Base-by-base conservation (phyloP, 2,113 vertebrate genomes). In the Antechinus flavipes region DNA sequence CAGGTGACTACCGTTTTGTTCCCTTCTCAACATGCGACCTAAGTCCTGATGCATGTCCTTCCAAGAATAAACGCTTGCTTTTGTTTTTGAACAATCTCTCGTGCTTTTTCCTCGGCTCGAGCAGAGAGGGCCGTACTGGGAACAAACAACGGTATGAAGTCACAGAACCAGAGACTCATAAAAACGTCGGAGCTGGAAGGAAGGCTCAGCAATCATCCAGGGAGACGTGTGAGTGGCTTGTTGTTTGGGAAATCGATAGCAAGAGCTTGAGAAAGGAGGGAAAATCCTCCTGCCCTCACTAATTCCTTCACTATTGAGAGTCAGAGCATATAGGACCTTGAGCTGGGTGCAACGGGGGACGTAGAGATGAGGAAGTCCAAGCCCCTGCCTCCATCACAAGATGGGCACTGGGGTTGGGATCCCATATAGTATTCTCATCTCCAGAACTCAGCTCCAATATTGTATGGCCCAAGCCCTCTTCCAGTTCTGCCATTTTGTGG, bases 341-440 rank as follows among this genome's bases (percentile, higher is more conserved):
- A 93, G 30, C 26, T 97, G 35, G 95, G 53, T 30, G 84, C 58
- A 91, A 95, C 92, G 42, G 58, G 49, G 5, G 4, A 54, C 91
- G n/a, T 68, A 54, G 94, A 95, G 89, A 95, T n/a, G 11, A 96
- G 84, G 90, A 96, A 91, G 27, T 35, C 93, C 95, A 0, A 92
- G 8, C 0, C 2, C 3, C 0, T 93, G 25, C 58, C 1, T 1
- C 49, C 55, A 56, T 56, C 25, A 2, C 24, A 26, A 24, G 24
- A 5, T 56, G 55, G 55, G 7, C 1, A 5, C 4, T 56, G 55
- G 55, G 55, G 0, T 56, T 56, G 24, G 55, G 55, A 56, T 26
- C 55, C 19, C 3, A 54, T 22, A 54, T 6, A 50, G 47, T 16
- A 16, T 54, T 54, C 54, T 56, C 8, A 56, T 56, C 55, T 56